Base-by-base conservation (phyloP, 2,113 vertebrate species). In the Onychostoma macrolepis region DNA sequence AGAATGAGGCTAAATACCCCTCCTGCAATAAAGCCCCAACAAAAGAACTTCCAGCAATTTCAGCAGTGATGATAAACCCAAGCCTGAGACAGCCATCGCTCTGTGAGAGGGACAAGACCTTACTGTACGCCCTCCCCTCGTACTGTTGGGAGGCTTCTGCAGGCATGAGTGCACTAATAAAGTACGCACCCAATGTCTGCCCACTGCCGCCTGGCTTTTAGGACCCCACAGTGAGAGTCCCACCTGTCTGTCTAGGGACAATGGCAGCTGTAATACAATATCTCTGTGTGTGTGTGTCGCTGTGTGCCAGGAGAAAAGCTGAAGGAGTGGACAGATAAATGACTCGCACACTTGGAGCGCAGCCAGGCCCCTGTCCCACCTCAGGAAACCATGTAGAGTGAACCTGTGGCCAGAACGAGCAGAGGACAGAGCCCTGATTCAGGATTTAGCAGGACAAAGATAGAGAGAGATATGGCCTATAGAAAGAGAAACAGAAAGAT, bases 161-260 rank as follows among this genome's bases (percentile, higher is more conserved):
- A 96, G 94, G 93, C 96, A 95, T 93, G 93, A 93, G 87, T 93
- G 94, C 92, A 92, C 94, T 93, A 88, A 92, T 92, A 92, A 97
- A 96, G 95, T 93, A 93, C 48, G 63, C 92, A 92, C 90, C 87
- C 93, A 91, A 83, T 94, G 92, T 92, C 96, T 95, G 92, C 93
- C 94, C 93, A 94, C 95, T 94, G 93, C 94, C 94, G 93, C 89
- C 90, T 83, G 86, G 87, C 90, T 89, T 93, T 90, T 94, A 95
- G 94, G 94, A 96, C 95, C 95, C 95, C 93, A 94, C 94, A 94
- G 95, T 95, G 95, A 94, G 95, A 93, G 93, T 95, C 93, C 96
- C 96, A 97, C 96, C 97, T 97, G 96, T 94, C 96, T 95, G 89
- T 92, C 89, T 93, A 92, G 93, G 93, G 93, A 94, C 93, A 94